These are phyloP conservation scores for Drosophila novamexicana DNA, from an alignment of 1,140 invertebrate species.

Conservation along the genomic window DNA sequence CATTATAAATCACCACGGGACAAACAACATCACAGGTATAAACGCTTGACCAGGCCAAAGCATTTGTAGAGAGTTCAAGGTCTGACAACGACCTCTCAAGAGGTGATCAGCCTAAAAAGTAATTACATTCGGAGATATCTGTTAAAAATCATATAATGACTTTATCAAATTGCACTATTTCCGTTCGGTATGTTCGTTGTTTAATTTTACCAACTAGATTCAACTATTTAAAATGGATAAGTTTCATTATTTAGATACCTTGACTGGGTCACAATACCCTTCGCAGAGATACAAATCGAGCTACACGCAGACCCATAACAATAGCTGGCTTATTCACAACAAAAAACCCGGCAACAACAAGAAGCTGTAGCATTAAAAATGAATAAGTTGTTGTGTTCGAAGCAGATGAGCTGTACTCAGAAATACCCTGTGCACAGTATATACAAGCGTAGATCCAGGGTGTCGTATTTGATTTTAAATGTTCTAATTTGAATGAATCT, in stretches of 20 bases:
- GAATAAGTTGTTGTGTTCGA: neutral
- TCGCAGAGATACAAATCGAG: constrained; percentile 6
- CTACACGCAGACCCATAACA: constrained; percentile 14
- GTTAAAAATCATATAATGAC: neutral
- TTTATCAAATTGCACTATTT: neutral
- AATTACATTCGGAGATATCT: neutral
- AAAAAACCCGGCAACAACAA: constrained; percentile 10
- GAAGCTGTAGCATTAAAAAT: constrained; percentile 1
- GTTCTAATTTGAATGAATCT: too few species aligned
- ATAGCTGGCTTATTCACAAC: constrained; percentile 23
- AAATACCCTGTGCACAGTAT: constrained; percentile 3
- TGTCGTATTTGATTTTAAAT: too few species aligned
- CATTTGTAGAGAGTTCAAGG: constrained; percentile 26
- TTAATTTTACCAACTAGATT: neutral
- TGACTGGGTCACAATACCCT: constrained; percentile 21
- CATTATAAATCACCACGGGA: constrained; percentile 49
- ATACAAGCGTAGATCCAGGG: neutral
- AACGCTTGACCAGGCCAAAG: constrained; percentile 13
- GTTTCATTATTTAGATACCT: neutral
- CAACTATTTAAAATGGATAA: neutral
- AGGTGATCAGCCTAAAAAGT: neutral
- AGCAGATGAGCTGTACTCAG: neutral
- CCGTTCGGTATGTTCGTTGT: neutral
- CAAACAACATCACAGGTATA: constrained; percentile 7
- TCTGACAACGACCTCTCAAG: constrained; percentile 20